phyloP scores from a whole-genome alignment of 2,888 invertebrate genomes.

The Drosophila parthenogenetica region DNA sequence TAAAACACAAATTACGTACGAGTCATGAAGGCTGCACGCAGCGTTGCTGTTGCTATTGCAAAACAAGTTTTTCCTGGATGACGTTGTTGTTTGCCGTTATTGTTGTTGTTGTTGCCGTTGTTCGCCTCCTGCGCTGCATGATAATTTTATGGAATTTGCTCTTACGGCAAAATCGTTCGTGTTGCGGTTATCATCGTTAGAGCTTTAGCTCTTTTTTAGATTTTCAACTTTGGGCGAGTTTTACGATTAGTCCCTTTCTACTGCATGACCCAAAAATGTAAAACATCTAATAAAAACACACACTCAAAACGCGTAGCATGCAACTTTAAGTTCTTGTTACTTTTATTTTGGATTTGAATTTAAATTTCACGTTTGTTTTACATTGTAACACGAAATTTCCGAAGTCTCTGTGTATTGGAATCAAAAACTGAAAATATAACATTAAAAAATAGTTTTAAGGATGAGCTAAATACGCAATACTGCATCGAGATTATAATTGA shows the following conservation, averaged over 20 bases:
- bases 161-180: slow-evolving; percentile 52
- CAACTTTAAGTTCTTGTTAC: slow-evolving; percentile 22
- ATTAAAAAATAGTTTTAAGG: slow-evolving; percentile 38
- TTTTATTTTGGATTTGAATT: slow-evolving; percentile 42
- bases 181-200: slow-evolving; percentile 52
- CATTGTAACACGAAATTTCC: slow-evolving; percentile 65
- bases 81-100: slow-evolving; percentile 25
- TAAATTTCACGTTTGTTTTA: slow-evolving; percentile 56
- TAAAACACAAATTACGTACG: slow-evolving; percentile 63
- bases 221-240: neutral
- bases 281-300: no score
- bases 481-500: neutral
- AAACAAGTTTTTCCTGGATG: slow-evolving; percentile 43
- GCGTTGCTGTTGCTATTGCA: slow-evolving; percentile 28
- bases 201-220: neutral
- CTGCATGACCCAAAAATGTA: slow-evolving; percentile 56
- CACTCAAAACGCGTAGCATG: slow-evolving; percentile 61
- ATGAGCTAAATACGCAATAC: slow-evolving; percentile 5
- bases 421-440: slow-evolving; percentile 56
- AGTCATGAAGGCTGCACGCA: slow-evolving; percentile 63
- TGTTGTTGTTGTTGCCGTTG: slow-evolving; percentile 52
- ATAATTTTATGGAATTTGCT: slow-evolving; percentile 78
- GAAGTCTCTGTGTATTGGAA: slow-evolving; percentile 24
- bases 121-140: slow-evolving; percentile 71
- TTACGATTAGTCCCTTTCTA: slow-evolving; percentile 5